Base-by-base conservation (phyloP, 2,113 vertebrate species). In the Anolis carolinensis region DNA sequence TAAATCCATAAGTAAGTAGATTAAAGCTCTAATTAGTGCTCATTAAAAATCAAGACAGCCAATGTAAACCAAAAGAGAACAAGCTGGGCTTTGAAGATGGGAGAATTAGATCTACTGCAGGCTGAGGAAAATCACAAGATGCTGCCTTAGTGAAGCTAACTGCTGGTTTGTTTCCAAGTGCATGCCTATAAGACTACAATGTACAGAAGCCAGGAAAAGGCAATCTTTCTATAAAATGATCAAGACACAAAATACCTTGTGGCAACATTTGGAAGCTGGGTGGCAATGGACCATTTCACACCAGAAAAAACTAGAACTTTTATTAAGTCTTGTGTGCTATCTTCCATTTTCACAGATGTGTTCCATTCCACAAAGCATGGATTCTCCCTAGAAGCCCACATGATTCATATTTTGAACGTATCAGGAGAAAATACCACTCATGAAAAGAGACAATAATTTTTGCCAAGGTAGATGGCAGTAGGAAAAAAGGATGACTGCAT, bases 261-360 rank as follows among this genome's bases (percentile, higher is more conserved):
- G 78, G 52, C 11, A 65, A n/a, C n/a, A n/a, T n/a, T n/a, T n/a
- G n/a, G n/a, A n/a, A 27, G 1, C 5, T 55, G 68, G 68, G 7
- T 82, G 32, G 0, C 0, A 4, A 23, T 20, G 13, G 23, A 0
- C 16, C 5, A 0, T 6, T 77, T n/a, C 4, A 7, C 11, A 34
- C 39, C 67, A 32, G 20, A 77, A 84, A 77, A 65, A 50, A 3
- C 7, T 65, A 67, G 79, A 67, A 80, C 4, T 14, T 44, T 55
- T 65, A 13, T 21, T 44, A 20, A 76, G 30, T 10, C 7, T 32
- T 16, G 36, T 39, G 3, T 84, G 9, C 25, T 44, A 11, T 44
- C 59, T 6, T 74, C 36, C 72, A 48, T 63, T 62, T 25, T 23
- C 44, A 52, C 6, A 14, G 27, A 16, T 62, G 34, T 65, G 44